Evolutionary conservation across 2,113 vertebrate genomes (phyloP).

Genomic region (Solenodon paradoxus): DNA sequence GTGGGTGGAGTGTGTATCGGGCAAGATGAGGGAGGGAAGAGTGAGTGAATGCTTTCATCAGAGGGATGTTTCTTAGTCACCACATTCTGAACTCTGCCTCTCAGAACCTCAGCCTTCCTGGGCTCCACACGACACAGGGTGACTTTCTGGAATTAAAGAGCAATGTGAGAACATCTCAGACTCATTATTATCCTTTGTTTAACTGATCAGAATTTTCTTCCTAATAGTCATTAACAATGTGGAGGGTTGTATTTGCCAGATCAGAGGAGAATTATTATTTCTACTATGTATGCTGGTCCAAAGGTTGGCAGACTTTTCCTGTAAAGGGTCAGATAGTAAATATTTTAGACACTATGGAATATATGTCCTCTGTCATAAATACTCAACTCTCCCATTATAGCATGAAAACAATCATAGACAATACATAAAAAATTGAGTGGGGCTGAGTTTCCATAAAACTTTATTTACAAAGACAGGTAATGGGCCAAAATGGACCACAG

Average conservation of each 20-base stretch:
- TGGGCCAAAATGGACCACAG: neutral
- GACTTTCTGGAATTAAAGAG: conserved; percentile 66
- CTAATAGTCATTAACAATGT: neutral
- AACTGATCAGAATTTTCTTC: neutral
- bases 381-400: neutral
- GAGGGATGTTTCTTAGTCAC: conserved; percentile 24
- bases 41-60: neutral
- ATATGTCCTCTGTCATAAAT: neutral
- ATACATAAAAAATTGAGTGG: neutral
- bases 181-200: neutral
- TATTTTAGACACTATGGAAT: neutral
- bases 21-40: neutral
- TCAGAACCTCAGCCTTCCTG: conserved; percentile 42
- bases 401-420: neutral
- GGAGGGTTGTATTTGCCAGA: neutral
- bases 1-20: neutral
- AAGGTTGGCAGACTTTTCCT: neutral
- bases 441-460: neutral
- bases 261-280: neutral
- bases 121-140: conserved; percentile 57
- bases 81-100: conserved; percentile 16
- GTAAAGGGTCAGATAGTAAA: neutral
- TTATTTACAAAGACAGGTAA: neutral
- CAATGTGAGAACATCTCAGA: conserved; percentile 66
- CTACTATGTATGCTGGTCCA: neutral